A percentile compares a stretch with the other conserved stretches of the same genome.
phyloP scores from a whole-genome alignment of 1,140 invertebrate species.

The Zaprionus lachaisei region DNA sequence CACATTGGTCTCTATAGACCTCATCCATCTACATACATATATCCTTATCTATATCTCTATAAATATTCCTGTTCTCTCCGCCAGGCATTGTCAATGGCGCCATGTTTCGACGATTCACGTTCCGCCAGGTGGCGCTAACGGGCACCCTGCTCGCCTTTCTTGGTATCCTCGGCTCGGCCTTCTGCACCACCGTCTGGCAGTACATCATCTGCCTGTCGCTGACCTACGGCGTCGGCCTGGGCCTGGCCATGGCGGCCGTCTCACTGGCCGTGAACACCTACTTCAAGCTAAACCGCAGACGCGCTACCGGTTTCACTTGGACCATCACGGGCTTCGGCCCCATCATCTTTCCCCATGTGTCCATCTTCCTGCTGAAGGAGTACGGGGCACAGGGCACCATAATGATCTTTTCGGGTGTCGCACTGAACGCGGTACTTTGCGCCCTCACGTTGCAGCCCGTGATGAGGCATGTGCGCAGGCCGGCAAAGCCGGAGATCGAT shows the following conservation, averaged over 20 bases:
- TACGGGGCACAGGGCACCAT: conserved; percentile 86
- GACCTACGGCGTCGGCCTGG: conserved; percentile 85
- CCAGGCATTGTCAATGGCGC: conserved; percentile 78
- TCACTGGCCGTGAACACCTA: conserved; percentile 87
- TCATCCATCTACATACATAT: not conserved
- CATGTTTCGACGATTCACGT: conserved; percentile 75
- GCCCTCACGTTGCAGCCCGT: conserved; percentile 87
- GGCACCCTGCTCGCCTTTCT: conserved; percentile 57
- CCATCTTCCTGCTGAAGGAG: conserved; percentile 85
- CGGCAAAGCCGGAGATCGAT: conserved; percentile 26
- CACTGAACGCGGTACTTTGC: conserved; percentile 86
- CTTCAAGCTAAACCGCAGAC: conserved; percentile 86
- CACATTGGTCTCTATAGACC: not conserved
- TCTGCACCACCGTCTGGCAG: conserved; percentile 67
- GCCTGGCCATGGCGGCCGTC: conserved; percentile 87
- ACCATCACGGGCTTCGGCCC: conserved; percentile 87
- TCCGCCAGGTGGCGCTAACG: conserved; percentile 71
- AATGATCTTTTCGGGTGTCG: conserved; percentile 86
- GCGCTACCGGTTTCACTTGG: conserved; percentile 87
- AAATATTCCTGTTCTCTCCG: not conserved
- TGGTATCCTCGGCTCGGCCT: conserved; percentile 66
- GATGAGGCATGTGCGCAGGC: conserved; percentile 86
- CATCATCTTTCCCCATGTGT: conserved; percentile 86
- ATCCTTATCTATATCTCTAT: not conserved
- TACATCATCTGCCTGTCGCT: conserved; percentile 64